Conservation (phyloP, 2,888 invertebrate genomes). For the Amblyteles armatorius region DNA sequence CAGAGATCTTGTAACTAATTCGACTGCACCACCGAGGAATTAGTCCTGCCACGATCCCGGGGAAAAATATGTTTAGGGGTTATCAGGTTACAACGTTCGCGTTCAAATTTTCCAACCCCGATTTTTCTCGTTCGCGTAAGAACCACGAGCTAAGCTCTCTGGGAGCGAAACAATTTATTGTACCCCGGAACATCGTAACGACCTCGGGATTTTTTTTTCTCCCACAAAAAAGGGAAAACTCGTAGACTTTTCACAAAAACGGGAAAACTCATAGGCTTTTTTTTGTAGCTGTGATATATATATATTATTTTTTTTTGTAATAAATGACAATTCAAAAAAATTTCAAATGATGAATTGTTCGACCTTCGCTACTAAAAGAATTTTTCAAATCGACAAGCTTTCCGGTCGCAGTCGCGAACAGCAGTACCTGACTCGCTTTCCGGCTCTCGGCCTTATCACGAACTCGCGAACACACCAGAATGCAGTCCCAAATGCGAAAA, state of each 20-base stretch:
- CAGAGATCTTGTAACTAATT: conserved; percentile 54
- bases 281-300: too few relatives aligned
- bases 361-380: conserved; percentile 38
- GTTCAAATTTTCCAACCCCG: conserved; percentile 12
- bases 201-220: neutral
- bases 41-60: conserved; percentile 24
- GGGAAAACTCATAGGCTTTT: too few relatives aligned
- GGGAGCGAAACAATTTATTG: conserved; percentile 18
- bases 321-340: neutral
- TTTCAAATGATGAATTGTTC: neutral
- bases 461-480: conserved; percentile 10
- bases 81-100: conserved; percentile 48
- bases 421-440: conserved; percentile 7
- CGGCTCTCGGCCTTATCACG: conserved; percentile 5
- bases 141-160: neutral
- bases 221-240: too few relatives aligned
- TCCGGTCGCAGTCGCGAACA: neutral
- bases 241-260: neutral
- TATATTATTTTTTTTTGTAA: too few relatives aligned
- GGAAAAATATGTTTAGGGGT: conserved; percentile 50
- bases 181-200: neutral
- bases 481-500: neutral
- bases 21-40: conserved; percentile 39
- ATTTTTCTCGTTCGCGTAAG: conserved; percentile 13
- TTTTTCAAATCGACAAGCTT: conserved; percentile 47